Evolutionary conservation across 2,113 vertebrate genomes (phyloP).

Genomic region (Drymodes brunneopygia): DNA sequence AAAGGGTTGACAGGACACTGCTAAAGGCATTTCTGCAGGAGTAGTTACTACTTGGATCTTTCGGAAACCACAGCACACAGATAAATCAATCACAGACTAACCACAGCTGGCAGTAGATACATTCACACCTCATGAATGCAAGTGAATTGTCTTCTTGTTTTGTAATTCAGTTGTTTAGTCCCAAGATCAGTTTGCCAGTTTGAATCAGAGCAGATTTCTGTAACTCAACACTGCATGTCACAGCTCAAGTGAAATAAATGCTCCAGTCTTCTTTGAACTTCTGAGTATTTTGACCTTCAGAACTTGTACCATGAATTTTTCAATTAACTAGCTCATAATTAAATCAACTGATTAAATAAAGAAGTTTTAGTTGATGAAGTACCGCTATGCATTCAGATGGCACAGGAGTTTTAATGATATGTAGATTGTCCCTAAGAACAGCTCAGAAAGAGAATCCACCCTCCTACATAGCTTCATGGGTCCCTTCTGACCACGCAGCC

Average conservation of each 20-base stretch:
- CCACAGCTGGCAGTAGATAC: background rate
- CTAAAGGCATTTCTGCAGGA: conserved; percentile 4
- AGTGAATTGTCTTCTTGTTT: conserved; percentile 46
- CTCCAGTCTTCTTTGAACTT: conserved; percentile 43
- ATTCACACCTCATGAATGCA: background rate
- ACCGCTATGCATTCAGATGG: conserved; percentile 48
- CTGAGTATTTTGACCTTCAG: conserved; percentile 65
- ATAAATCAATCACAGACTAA: conserved; percentile 34
- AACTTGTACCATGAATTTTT: conserved; percentile 66
- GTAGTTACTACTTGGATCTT: conserved; percentile 28
- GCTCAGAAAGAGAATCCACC: background rate
- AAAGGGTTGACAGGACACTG: background rate
- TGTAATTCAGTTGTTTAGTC: conserved; percentile 44
- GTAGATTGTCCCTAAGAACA: conserved; percentile 52
- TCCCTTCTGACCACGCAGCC: background rate
- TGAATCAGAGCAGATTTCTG: conserved; percentile 22
- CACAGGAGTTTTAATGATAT: conserved; percentile 60
- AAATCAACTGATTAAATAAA: conserved; percentile 71
- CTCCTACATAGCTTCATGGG: background rate
- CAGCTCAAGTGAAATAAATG: background rate
- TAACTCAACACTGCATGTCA: background rate
- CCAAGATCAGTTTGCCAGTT: conserved; percentile 31
- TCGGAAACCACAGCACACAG: background rate
- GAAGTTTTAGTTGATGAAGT: conserved; percentile 67
- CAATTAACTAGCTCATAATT: conserved; percentile 70